Base-by-base conservation (phyloP, 2,113 vertebrate genomes). In the Laticauda colubrina region DNA sequence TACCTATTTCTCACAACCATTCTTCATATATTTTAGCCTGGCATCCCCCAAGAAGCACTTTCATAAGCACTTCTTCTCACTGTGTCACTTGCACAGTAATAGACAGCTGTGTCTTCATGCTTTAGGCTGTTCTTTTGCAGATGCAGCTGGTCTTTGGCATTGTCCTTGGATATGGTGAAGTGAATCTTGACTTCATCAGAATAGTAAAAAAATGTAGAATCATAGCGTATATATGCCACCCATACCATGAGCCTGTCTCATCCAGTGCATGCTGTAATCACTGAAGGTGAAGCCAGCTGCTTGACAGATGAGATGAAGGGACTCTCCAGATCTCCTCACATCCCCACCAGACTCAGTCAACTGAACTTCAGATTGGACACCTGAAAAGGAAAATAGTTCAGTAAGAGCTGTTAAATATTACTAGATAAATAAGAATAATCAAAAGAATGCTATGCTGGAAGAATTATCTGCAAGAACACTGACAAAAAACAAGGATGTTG, bases 211-310 rank as follows among this genome's bases (percentile, higher is more conserved):
- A 9, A 6, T 3, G 0, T 61, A 10, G 29, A 20, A 56, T 55
- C 18, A 5, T 89, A 23, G 18, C 9, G 6, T 43, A 69, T 69
- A 0, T 39, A 43, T 8, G 24, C 24, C 18, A 93, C 23, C 59
- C 64, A 92, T 92, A 56, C 23, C 24, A 91, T 93, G 91, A 93
- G 92, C 86, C 94, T 97, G 96, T 94, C 96, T 95, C 89, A 96
- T 10, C 96, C 97, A 97, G 9, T 0, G 0, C 89, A 95, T 93
- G 0, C 0, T 0, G 26, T 43, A 3, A 48, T 23, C 12, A 0
- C 91, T 93, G 43, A 96, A 93, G 29, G 24, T 56, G 21, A 95
- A 92, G 3, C 95, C 93, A 85, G 93, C 89, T 59, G 89, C 94
- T 87, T 91, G 94, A n/a, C 96, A 91, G 43, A 81, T 10, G 7